Percentiles rank a stretch among this genome's conserved stretches.
Evolutionary conservation across 2,797 vertebrate genomes (phyloP).

Genomic region (Rhadinocentrus ornatus): DNA sequence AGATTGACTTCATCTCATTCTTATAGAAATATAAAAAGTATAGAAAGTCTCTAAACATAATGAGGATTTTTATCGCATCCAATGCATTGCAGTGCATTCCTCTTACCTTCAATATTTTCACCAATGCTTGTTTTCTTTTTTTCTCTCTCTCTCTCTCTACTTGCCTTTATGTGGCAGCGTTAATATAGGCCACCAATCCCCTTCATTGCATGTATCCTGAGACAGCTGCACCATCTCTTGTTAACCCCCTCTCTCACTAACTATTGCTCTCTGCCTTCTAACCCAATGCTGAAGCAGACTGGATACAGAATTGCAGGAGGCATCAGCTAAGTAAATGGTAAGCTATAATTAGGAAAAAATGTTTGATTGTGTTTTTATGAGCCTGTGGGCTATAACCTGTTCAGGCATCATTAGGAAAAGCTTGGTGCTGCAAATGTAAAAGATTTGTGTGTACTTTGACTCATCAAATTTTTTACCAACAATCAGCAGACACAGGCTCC

Average conservation of each 20-base stretch:
- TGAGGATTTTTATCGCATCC: conserved; percentile 5
- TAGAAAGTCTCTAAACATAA: background rate
- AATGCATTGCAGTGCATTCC: conserved; percentile 29
- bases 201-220: conserved; percentile 70
- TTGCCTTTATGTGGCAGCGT: conserved; percentile 19
- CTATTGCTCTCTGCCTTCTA: conserved; percentile 51
- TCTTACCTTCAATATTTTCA: conserved; percentile 10
- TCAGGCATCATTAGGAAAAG: background rate
- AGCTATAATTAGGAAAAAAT: background rate
- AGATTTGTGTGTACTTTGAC: background rate
- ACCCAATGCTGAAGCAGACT: conserved; percentile 84
- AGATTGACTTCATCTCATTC: too few species aligned
- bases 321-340: conserved; percentile 88
- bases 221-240: conserved; percentile 64
- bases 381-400: background rate
- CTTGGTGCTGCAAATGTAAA: background rate
- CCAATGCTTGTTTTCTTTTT: conserved; percentile 24
- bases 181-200: conserved; percentile 28
- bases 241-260: conserved; percentile 56
- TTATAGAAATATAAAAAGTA: too few species aligned
- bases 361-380: background rate
- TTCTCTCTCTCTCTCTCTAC: conserved; percentile 16
- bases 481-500: background rate
- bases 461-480: background rate
- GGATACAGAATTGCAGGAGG: conserved; percentile 91